phyloP scores from a whole-genome alignment of 2,888 invertebrate species.

The Oxycera nigricornis region DNA sequence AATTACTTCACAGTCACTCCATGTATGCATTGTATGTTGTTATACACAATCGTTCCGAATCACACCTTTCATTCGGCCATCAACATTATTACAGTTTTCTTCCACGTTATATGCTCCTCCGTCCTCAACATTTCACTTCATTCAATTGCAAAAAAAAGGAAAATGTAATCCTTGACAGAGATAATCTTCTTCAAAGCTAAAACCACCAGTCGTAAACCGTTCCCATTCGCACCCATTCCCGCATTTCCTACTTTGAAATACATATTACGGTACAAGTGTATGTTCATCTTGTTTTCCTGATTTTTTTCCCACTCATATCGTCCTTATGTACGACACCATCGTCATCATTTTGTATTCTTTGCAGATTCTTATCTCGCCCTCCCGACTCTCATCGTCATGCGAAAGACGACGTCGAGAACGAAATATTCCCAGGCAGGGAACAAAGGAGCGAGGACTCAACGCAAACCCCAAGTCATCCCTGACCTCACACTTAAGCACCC shows the following conservation, averaged over 20 bases:
- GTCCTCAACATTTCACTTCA: neutral
- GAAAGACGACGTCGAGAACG: neutral
- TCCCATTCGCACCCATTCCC: neutral
- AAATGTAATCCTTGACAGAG: neutral
- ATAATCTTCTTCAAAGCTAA: conserved; percentile 20
- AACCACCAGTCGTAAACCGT: neutral
- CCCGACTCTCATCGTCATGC: neutral
- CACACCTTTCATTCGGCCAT: too few species aligned
- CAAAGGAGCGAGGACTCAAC: neutral
- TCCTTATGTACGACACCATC: neutral
- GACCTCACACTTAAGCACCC: neutral
- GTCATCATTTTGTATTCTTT: conserved; percentile 20
- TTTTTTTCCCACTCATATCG: neutral
- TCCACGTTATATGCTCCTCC: too few species aligned
- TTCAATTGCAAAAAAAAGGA: conserved; percentile 7
- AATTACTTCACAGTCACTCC: too few species aligned
- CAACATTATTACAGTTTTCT: too few species aligned
- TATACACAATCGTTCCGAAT: too few species aligned
- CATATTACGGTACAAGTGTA: neutral
- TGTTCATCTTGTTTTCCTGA: conserved; percentile 13
- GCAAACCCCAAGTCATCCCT: neutral
- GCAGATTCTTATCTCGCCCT: conserved; percentile 27
- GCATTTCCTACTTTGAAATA: neutral
- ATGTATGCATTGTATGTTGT: too few species aligned
- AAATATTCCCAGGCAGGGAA: neutral